Evolutionary conservation across 2,113 vertebrate species (phyloP), one percentile per base, ranked within the genome.

Genomic region (Aramus guarauna): DNA sequence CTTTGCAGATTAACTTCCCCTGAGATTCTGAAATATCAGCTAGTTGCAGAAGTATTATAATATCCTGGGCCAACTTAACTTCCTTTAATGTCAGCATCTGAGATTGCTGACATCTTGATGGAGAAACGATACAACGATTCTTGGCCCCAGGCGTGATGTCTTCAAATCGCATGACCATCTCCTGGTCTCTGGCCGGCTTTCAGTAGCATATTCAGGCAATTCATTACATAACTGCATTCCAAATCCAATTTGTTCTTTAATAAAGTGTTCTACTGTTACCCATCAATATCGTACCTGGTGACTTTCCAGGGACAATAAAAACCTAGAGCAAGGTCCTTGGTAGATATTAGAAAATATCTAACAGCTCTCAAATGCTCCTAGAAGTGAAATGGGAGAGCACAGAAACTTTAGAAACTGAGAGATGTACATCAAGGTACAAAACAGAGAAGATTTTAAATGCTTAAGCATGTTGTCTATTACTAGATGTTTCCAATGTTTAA

Each of bases 291-390:
- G 39, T 58, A 88, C 39, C 39, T 94, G 69, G 50, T 91, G 59
- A 91, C 66, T 62, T 94, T 69, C 53, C 76, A 89, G 32, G 39
- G 81, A 94, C 41, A 90, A 82, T 62, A 75, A 85, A 95, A 96
- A 69, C 53, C 66, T 67, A 22, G 29, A 83, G 53, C 41, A 90
- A 88, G 26, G 52, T 83, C 59, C n/a, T 53, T 83, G 56, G 68
- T 50, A 36, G 59, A 47, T 81, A 78, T 72, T 32, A 92, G 45
- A 56, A 69, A 78, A 78, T 76, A 82, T 30, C 74, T 91, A 76
- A 72, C 22, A 75, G 56, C 55, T 66, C 21, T 80, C 24, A 53
- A 75, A 16, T 75, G 66, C 52, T 72, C 29, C 74, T 78, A 84
- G 58, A 92, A 83, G 55, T 77, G 74, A 88, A 94, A 95, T 14